A percentile compares a stretch with the other conserved stretches of the same genome.
phyloP scores from a whole-genome alignment of 2,113 vertebrate species.

The Struthidea cinerea region DNA sequence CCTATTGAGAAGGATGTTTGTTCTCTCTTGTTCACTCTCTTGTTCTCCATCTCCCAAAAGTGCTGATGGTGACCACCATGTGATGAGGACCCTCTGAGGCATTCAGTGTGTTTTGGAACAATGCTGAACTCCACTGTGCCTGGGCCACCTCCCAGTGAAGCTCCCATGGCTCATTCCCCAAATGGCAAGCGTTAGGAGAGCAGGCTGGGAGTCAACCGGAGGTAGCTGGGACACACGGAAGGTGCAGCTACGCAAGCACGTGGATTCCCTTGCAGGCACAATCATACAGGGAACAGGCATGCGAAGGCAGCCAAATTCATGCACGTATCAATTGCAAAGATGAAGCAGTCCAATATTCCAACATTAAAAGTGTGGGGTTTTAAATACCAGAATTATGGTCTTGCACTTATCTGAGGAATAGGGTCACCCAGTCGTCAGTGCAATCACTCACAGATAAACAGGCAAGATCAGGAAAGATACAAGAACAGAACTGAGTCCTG shows the following conservation, averaged over 20 bases:
- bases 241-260: not conserved
- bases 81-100: not conserved
- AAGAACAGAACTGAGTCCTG: not conserved
- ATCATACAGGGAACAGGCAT: not conserved
- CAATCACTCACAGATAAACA: not conserved
- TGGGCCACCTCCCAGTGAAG: not conserved
- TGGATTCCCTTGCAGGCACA: not conserved
- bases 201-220: accelerated
- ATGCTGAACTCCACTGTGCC: not conserved
- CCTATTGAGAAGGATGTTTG: not conserved
- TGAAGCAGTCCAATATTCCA: not conserved
- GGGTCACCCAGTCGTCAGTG: not conserved
- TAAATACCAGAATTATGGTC: not conserved
- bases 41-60: not conserved
- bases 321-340: not conserved
- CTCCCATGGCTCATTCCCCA: accelerated
- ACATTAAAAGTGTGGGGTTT: not conserved
- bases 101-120: not conserved
- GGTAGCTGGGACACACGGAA: not conserved
- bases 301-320: not conserved
- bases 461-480: not conserved
- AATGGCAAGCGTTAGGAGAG: accelerated
- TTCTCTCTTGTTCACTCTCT: not conserved
- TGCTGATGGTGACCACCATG: not conserved
- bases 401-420: not conserved